Conservation (phyloP, 2,113 vertebrate genomes). For the Rhinolophus ferrumequinum region DNA sequence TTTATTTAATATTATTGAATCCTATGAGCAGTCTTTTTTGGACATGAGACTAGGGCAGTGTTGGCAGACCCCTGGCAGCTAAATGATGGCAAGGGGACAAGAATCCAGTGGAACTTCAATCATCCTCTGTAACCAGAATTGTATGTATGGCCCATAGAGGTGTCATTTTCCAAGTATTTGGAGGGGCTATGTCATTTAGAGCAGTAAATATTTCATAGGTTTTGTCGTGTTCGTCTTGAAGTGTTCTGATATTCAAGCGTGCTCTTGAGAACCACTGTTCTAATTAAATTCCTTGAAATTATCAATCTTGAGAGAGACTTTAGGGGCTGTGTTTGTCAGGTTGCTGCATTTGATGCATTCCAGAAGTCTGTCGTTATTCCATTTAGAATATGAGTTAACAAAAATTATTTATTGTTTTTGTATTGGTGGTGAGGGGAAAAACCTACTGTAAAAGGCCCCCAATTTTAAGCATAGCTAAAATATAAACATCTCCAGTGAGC, state of each 20-base stretch:
- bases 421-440: neutral
- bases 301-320: neutral
- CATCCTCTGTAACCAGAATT: neutral
- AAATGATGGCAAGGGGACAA: neutral
- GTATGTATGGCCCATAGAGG: fast-evolving
- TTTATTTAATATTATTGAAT: neutral
- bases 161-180: neutral
- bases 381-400: neutral
- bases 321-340: neutral
- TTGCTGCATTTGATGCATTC: neutral
- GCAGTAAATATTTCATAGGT: neutral
- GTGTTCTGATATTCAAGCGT: neutral
- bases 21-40: neutral
- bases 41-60: neutral
- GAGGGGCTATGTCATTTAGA: neutral
- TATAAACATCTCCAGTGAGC: neutral
- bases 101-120: neutral
- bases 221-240: neutral
- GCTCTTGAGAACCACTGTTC: neutral
- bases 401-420: constrained; percentile 4
- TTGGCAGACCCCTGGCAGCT: neutral
- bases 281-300: neutral
- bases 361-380: neutral
- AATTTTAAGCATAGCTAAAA: neutral
- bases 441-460: neutral